A percentile compares a stretch with the other conserved stretches of the same genome.
Conservation (phyloP, 2,888 invertebrate species). For the Tetropium fuscum region DNA sequence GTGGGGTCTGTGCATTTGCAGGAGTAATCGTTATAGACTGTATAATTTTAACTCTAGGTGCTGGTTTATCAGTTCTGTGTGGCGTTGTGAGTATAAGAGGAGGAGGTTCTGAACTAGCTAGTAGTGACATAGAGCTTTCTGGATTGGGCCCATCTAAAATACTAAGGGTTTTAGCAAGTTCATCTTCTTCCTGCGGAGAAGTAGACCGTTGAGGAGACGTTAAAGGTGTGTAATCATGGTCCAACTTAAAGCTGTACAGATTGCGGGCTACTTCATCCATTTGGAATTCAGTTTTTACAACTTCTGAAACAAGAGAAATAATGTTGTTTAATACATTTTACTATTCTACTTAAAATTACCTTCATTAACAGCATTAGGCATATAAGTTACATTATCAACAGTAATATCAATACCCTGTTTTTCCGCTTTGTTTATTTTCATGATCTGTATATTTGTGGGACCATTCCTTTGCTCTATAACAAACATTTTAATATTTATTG, state of each 20-base stretch:
- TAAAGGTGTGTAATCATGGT: conserved; percentile 84
- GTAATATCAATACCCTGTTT: conserved; percentile 62
- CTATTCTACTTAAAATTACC: conserved; percentile 22
- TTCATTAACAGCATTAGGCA: conserved; percentile 52
- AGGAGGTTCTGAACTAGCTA: conserved; percentile 34
- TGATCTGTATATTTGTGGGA: conserved; percentile 60
- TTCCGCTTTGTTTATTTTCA: conserved; percentile 62
- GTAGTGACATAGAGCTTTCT: conserved; percentile 23
- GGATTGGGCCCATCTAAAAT: conserved; percentile 58
- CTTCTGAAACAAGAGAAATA: conserved; percentile 39
- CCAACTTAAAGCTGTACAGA: conserved; percentile 75
- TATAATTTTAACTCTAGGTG: conserved; percentile 40
- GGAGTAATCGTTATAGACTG: conserved; percentile 39
- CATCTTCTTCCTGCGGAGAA: conserved; percentile 59
- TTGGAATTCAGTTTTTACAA: conserved; percentile 50
- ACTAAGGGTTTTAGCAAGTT: conserved; percentile 62
- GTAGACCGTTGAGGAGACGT: conserved; percentile 72
- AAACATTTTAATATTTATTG: conserved; percentile 28
- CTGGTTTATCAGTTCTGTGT: conserved; percentile 30
- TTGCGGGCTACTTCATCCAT: conserved; percentile 66
- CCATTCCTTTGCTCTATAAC: conserved; percentile 57
- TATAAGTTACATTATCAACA: conserved; percentile 66
- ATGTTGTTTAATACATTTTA: too few species aligned
- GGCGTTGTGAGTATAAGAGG: conserved; percentile 33
- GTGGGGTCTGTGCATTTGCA: conserved; percentile 22